Percentiles rank a stretch among this genome's conserved stretches.
Conservation (phyloP, 1,140 invertebrate genomes). For the Drosophila punjabiensis region DNA sequence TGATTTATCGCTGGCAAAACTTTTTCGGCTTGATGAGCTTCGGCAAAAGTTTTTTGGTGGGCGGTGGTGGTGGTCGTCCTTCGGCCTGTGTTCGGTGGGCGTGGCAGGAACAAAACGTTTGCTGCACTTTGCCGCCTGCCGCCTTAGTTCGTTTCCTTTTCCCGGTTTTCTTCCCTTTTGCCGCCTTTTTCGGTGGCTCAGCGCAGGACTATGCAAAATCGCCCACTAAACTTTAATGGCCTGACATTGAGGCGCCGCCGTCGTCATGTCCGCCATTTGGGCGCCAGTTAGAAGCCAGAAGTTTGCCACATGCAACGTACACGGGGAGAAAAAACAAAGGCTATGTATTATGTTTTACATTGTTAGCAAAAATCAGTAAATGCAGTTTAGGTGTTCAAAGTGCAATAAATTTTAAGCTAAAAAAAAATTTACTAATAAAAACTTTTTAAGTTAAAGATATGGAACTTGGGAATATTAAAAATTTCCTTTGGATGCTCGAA, state of each 20-base stretch:
- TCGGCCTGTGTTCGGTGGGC: slow-evolving; percentile 1
- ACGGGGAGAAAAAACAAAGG: background rate
- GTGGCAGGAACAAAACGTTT: slow-evolving; percentile 50
- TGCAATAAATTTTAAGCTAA: too few species aligned
- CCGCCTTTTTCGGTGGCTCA: slow-evolving; percentile 28
- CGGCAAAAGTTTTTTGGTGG: slow-evolving; percentile 33
- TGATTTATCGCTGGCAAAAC: slow-evolving; percentile 72
- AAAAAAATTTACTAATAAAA: too few species aligned
- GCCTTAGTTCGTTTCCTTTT: slow-evolving; percentile 11
- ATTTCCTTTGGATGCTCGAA: too few species aligned
- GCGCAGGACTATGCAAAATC: slow-evolving; percentile 59
- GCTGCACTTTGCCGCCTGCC: slow-evolving; percentile 41
- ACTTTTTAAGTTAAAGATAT: too few species aligned
- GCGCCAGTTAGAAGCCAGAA: slow-evolving; percentile 72
- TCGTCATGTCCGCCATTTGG: slow-evolving; percentile 71
- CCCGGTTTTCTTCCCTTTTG: slow-evolving; percentile 33
- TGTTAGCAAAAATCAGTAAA: background rate
- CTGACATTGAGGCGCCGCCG: slow-evolving; percentile 76
- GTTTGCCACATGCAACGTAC: slow-evolving; percentile 65
- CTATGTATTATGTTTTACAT: background rate
- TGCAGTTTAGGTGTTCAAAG: too few species aligned
- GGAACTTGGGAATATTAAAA: too few species aligned
- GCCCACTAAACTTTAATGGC: slow-evolving; percentile 78
- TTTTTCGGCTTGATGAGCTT: slow-evolving; percentile 63
- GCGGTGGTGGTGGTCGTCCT: slow-evolving; percentile 8